phyloP scores from a whole-genome alignment of 2,797 vertebrate species.

The Rhynchotus rufescens region DNA sequence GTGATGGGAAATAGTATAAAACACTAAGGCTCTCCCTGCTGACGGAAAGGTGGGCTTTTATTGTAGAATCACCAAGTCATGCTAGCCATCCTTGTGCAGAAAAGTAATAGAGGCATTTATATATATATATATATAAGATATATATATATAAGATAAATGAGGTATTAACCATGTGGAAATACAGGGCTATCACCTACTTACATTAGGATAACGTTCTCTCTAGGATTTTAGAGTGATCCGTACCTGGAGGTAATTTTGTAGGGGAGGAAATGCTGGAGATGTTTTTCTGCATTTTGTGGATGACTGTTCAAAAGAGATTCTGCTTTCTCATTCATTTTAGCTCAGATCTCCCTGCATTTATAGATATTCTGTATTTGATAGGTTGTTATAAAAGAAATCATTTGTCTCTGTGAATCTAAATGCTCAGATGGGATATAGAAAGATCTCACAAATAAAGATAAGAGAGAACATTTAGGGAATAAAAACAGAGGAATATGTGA shows the following conservation, averaged over 20 bases:
- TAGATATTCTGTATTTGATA: not conserved
- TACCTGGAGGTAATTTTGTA: not conserved
- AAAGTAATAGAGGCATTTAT: not conserved
- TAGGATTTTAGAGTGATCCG: not conserved
- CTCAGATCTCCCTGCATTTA: not conserved
- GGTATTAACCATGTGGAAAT: not conserved
- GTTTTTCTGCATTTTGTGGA: not conserved
- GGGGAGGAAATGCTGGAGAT: not conserved
- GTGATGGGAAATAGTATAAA: not conserved
- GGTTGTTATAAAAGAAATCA: not conserved
- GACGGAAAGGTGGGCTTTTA: not conserved
- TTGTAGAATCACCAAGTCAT: not conserved
- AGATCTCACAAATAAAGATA: not conserved
- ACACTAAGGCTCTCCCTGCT: not conserved
- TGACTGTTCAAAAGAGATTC: not conserved
- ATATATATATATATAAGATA: too few species aligned
- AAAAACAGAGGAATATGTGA: not conserved
- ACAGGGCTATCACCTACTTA: not conserved
- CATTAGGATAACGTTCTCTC: not conserved
- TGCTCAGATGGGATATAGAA: not conserved
- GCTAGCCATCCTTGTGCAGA: not conserved
- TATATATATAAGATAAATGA: not conserved
- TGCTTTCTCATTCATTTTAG: not conserved
- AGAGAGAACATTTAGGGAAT: not conserved
- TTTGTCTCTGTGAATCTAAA: slow-evolving; percentile 13